Evolutionary conservation across 2,113 vertebrate genomes (phyloP).

Genomic region (Artemisiospiza belli): DNA sequence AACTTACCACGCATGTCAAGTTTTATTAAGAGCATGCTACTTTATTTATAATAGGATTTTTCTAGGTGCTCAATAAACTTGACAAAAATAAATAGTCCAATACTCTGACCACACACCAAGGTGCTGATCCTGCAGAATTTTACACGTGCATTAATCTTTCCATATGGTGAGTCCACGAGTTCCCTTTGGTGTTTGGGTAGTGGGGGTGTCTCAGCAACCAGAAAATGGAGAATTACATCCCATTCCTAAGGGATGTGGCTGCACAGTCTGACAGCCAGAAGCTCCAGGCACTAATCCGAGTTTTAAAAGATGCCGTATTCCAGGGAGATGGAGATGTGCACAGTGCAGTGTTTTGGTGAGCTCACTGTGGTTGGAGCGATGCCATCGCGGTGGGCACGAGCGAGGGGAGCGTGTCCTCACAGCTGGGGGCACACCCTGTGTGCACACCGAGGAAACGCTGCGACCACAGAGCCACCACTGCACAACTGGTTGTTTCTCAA

Average conservation of each 20-base stretch:
- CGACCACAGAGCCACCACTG: conserved; percentile 17
- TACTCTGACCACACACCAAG: background rate
- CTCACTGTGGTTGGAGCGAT: conserved; percentile 14
- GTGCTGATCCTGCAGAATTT: background rate
- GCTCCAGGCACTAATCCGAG: background rate
- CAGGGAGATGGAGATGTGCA: background rate
- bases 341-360: conserved; percentile 17
- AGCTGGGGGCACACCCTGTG: background rate
- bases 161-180: background rate
- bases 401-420: background rate
- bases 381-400: background rate
- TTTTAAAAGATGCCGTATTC: background rate
- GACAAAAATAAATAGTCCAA: background rate
- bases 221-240: background rate
- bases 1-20: background rate
- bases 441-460: background rate
- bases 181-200: background rate
- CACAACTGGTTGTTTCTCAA: conserved; percentile 29
- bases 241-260: background rate
- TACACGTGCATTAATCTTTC: background rate
- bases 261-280: background rate
- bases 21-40: background rate
- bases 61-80: conserved; percentile 10
- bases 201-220: background rate
- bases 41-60: conserved; percentile 34